Conservation (phyloP, 2,113 vertebrate genomes). For the Cichladusa arquata region DNA sequence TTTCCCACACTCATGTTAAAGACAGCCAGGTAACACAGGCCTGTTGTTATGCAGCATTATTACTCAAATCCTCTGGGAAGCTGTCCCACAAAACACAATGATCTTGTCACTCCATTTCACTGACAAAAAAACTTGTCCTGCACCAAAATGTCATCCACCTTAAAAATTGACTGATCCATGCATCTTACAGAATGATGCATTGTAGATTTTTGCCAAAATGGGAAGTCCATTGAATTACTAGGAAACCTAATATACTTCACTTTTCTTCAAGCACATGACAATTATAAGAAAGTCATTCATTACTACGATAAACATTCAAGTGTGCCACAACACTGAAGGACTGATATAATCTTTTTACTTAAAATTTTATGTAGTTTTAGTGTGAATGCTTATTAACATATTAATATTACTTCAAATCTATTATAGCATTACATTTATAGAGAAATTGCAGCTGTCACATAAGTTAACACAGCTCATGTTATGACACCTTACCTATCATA, state of each 20-base stretch:
- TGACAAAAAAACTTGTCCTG: background rate
- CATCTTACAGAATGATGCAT: fast-evolving
- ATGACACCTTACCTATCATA: background rate
- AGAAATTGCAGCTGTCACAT: background rate
- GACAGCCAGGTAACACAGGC: background rate
- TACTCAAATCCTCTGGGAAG: background rate
- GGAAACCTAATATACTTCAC: background rate
- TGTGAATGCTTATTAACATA: background rate
- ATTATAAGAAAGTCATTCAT: background rate
- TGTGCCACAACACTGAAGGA: background rate
- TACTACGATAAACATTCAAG: background rate
- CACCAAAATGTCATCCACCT: background rate
- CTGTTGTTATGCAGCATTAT: background rate
- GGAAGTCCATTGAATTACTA: background rate
- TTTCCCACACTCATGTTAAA: background rate
- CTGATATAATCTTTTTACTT: background rate
- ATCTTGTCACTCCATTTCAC: background rate
- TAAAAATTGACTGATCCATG: background rate
- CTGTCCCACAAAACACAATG: background rate
- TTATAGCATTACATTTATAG: background rate
- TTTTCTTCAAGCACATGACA: background rate
- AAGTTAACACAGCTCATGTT: background rate
- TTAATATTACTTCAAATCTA: background rate
- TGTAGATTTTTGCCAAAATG: background rate
- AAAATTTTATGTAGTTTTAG: background rate